Evolutionary conservation across 2,113 vertebrate species (phyloP).

Genomic region (Puntigrus tetrazona): DNA sequence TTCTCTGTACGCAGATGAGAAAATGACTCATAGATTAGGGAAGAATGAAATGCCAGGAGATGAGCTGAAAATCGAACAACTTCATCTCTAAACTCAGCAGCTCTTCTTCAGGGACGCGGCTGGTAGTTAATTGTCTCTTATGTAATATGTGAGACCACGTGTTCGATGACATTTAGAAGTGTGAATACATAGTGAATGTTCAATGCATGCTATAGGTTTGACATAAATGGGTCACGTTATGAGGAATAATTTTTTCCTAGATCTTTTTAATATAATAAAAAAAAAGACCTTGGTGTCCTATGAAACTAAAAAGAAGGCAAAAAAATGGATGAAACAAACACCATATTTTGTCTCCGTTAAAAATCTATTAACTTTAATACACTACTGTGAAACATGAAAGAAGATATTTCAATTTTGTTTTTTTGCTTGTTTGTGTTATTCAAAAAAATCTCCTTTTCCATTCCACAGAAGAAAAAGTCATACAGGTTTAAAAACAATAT

Average conservation of each 20-base stretch:
- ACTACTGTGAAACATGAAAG: not conserved
- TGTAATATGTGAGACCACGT: not conserved
- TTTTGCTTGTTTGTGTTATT: not conserved
- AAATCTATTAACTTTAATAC: too few species aligned
- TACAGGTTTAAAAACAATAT: not conserved
- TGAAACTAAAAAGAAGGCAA: not conserved
- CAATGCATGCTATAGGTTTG: not conserved
- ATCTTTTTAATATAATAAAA: not conserved
- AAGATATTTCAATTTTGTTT: not conserved
- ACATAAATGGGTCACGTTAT: not conserved
- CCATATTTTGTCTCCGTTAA: not conserved
- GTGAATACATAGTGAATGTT: not conserved
- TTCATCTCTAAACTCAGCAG: not conserved
- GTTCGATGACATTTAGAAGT: not conserved
- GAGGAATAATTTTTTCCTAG: not conserved
- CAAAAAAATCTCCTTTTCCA: not conserved
- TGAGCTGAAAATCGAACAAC: slow-evolving; percentile 10
- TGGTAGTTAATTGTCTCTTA: slow-evolving; percentile 27
- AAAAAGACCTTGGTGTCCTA: not conserved
- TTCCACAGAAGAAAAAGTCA: not conserved
- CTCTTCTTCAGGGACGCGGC: not conserved
- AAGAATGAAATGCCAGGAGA: slow-evolving; percentile 15
- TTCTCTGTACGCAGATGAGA: slow-evolving; percentile 3
- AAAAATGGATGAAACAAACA: not conserved
- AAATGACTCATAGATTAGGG: slow-evolving; percentile 20